Conservation (phyloP, 2,113 vertebrate genomes). For the Amblyopsis rosae region DNA sequence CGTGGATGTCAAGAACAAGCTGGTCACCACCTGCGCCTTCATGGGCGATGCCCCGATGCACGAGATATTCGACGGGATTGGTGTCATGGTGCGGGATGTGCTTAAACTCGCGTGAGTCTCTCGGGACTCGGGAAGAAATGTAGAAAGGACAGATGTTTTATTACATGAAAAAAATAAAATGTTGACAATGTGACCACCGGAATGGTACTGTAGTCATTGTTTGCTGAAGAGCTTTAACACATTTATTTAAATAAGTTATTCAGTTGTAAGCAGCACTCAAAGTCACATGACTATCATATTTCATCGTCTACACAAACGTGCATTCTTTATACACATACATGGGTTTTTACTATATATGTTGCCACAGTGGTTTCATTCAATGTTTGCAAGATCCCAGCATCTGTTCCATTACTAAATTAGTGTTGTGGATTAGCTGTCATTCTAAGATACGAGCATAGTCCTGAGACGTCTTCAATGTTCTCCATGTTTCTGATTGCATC, state of each 20-base stretch:
- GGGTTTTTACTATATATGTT: neutral
- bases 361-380: neutral
- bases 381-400: neutral
- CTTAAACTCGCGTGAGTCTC: constrained; percentile 68
- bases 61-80: constrained; percentile 79
- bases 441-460: constrained; percentile 74
- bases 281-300: neutral
- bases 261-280: constrained; percentile 33
- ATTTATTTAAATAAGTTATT: neutral
- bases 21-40: constrained; percentile 80
- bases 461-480: constrained; percentile 74
- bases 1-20: constrained; percentile 77
- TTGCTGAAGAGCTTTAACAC: constrained; percentile 22
- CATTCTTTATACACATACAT: too few relatives aligned
- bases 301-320: too few relatives aligned
- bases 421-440: constrained; percentile 35
- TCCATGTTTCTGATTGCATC: constrained; percentile 79
- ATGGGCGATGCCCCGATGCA: constrained; percentile 80
- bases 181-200: too few relatives aligned
- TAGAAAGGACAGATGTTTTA: neutral
- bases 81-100: constrained; percentile 76
- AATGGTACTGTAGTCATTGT: too few relatives aligned
- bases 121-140: neutral
- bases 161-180: neutral
- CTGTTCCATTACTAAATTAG: neutral